These are phyloP conservation scores for Pachyseris speciosa DNA, from an alignment of 64 coral and sea anemone genomes.

Conservation along the genomic window DNA sequence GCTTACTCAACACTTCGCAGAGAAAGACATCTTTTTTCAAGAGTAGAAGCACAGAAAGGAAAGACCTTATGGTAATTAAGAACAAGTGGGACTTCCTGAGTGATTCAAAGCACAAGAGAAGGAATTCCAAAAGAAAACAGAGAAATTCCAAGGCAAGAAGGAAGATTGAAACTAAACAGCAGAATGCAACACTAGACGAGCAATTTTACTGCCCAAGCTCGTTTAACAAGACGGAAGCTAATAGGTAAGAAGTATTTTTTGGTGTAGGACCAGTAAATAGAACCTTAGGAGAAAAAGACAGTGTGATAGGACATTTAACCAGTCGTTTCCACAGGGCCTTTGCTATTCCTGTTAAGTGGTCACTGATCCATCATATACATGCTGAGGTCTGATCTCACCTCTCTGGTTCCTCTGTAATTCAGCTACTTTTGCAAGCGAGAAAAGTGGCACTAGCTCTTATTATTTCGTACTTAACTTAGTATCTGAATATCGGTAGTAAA, in stretches of 20 bases:
- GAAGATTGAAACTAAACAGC: conserved; percentile 33
- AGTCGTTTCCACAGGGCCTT: no score
- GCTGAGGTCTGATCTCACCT: no score
- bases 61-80: conserved; percentile 59
- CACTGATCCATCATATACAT: no score
- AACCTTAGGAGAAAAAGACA: no score
- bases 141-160: conserved; percentile 8
- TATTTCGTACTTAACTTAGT: no score
- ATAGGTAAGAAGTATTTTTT: conserved; percentile 7
- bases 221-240: conserved; percentile 66
- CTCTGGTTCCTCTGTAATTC: no score
- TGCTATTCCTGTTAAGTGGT: no score
- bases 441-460: no score
- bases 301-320: no score
- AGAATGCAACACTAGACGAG: conserved; percentile 34
- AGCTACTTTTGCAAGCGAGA: no score
- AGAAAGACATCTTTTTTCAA: conserved; percentile 13
- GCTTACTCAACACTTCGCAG: conserved; percentile 72
- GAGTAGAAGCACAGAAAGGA: conserved; percentile 27
- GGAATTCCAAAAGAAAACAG: conserved; percentile 30
- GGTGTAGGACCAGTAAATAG: no score
- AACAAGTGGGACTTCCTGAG: conserved; percentile 73
- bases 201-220: conserved; percentile 53
- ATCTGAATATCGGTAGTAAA: no score
- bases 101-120: conserved; percentile 54